A percentile compares a stretch with the other conserved stretches of the same genome.
Evolutionary conservation across 2,888 invertebrate species (phyloP).

Genomic region (Agriopis leucophaearia): DNA sequence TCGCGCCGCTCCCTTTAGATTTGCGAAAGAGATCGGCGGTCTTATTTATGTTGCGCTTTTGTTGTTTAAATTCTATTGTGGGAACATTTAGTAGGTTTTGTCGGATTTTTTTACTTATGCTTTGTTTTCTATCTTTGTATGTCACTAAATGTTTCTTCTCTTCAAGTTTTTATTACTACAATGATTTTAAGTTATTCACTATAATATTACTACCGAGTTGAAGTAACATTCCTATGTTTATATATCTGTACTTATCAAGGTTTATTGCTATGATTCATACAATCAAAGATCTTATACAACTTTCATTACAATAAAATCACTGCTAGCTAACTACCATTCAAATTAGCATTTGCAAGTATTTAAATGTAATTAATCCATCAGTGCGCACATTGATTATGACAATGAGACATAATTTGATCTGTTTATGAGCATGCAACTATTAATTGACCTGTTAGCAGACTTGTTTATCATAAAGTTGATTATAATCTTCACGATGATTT

Average conservation of each 20-base stretch:
- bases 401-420: constrained; percentile 28
- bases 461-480: constrained; percentile 26
- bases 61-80: constrained; percentile 58
- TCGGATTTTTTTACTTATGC: constrained; percentile 16
- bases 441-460: constrained; percentile 24
- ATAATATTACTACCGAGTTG: constrained; percentile 5
- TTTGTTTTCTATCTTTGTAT: constrained; percentile 9
- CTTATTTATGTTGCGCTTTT: constrained; percentile 58
- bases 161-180: constrained; percentile 2
- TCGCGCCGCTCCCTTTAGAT: constrained; percentile 75
- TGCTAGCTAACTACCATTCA: background rate
- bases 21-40: constrained; percentile 70
- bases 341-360: background rate
- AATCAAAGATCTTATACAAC: background rate
- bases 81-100: constrained; percentile 45
- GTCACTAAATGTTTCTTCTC: constrained; percentile 6
- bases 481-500: constrained; percentile 21
- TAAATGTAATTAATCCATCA: constrained; percentile 20
- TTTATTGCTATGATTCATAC: constrained; percentile 1
- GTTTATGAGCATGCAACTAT: constrained; percentile 22
- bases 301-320: background rate
- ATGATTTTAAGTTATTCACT: background rate
- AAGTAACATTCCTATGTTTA: constrained; percentile 8
- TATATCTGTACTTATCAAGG: constrained; percentile 2
- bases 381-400: constrained; percentile 19